These are phyloP conservation scores for Paradisaea rubra DNA, from an alignment of 2,113 vertebrate genomes.

Conservation along the genomic window DNA sequence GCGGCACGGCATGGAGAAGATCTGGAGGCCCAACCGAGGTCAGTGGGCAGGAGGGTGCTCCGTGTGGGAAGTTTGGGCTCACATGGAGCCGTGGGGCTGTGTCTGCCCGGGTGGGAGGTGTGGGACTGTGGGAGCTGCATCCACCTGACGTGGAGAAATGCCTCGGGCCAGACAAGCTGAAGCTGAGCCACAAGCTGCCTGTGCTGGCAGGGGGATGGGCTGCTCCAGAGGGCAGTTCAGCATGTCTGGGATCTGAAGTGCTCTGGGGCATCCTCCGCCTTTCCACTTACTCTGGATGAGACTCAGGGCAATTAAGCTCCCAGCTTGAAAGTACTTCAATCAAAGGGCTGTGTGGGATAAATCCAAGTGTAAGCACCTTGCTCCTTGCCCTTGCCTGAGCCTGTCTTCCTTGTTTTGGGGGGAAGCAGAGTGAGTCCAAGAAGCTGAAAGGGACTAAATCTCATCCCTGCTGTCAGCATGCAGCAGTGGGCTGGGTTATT, in stretches of 20 bases:
- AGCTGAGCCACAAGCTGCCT: neutral
- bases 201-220: neutral
- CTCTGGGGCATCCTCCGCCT: neutral
- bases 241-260: neutral
- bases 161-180: neutral
- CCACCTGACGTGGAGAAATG: neutral
- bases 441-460: neutral
- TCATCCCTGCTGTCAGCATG: neutral
- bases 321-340: neutral
- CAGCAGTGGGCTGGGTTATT: neutral
- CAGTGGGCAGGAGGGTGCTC: neutral
- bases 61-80: fast-evolving
- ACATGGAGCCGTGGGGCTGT: fast-evolving
- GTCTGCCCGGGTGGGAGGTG: neutral
- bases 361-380: neutral
- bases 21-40: conserved; percentile 98
- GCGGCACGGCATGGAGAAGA: conserved; percentile 99
- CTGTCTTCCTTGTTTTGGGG: neutral
- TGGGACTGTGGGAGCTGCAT: neutral
- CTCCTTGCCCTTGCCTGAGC: neutral
- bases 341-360: neutral
- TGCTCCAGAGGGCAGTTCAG: neutral
- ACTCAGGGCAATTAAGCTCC: neutral
- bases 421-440: neutral
- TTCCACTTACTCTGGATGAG: neutral